Conservation (phyloP, 2,888 invertebrate species). For the Rhamphomyia laevipes region DNA sequence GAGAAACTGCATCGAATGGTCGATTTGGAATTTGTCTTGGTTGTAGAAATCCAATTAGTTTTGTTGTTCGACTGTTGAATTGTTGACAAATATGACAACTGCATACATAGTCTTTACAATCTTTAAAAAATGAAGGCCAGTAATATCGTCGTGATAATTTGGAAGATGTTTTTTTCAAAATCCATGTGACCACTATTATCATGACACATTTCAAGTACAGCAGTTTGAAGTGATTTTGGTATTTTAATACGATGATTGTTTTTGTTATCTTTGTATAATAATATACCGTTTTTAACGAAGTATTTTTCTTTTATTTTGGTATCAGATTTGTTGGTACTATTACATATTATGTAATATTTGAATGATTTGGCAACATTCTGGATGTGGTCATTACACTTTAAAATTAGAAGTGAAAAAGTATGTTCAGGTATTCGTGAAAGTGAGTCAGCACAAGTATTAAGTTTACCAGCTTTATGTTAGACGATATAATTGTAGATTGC, state of each 20-base stretch:
- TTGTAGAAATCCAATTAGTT: slow-evolving; percentile 3
- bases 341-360: neutral
- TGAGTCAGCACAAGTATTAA: slow-evolving; percentile 1
- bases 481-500: slow-evolving; percentile 5
- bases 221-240: neutral
- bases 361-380: neutral
- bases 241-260: neutral
- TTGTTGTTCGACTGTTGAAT: slow-evolving; percentile 4
- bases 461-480: slow-evolving; percentile 4
- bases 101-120: slow-evolving; percentile 3
- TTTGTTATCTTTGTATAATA: slow-evolving; percentile 6
- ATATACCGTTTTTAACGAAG: slow-evolving; percentile 1
- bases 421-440: slow-evolving; percentile 3
- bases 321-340: neutral
- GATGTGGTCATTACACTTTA: slow-evolving; percentile 2
- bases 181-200: slow-evolving; percentile 7
- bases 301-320: slow-evolving; percentile 1
- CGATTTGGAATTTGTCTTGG: slow-evolving; percentile 2
- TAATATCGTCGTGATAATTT: slow-evolving; percentile 4
- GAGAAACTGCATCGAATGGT: slow-evolving; percentile 6
- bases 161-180: slow-evolving; percentile 4
- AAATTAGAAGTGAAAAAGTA: neutral
- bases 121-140: slow-evolving; percentile 1
- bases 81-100: slow-evolving; percentile 1
- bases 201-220: slow-evolving; percentile 4